Base-by-base conservation (phyloP, 92 coral and sea anemone species). In the Porites lobata region DNA sequence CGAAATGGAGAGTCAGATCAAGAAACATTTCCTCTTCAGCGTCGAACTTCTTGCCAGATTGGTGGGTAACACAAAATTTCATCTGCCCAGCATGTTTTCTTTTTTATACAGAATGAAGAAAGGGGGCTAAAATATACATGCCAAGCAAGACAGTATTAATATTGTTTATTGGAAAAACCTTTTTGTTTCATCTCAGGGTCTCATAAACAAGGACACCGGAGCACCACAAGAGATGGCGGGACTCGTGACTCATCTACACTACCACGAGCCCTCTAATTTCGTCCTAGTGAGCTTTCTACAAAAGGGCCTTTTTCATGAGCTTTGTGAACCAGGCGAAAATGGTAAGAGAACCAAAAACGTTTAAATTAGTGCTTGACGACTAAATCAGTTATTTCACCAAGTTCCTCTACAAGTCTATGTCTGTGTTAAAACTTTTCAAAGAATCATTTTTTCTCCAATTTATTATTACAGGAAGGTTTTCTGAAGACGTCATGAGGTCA, bases 241-340 rank as follows among this genome's bases (percentile, higher is more conserved):
- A 21, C 88, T 94, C 76, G 95, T 90, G 5, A 94, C 97, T n/a
- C 97, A 94, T 50, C 97, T 94, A 67, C 97, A 94, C 58, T 94
- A 94, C 78, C 97, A 89, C 56, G 97, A 94, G 51, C 97, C 97
- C 0, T 79, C 97, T 70, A 94, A 94, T 65, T 91, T 86, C 67
- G 81, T 94, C 56, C 76, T 94, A 19, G 90, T 92, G 72, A 81
- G 87, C 51, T 92, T 94, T 77, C 70, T 94, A 70, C 95, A 83
- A 21, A 47, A 86, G 22, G 96, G 96, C 12, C 91, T 89, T 68
- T 90, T 94, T 74, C 96, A 94, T 80, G 58, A 62, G 7, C 69
- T 94, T 7, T 94, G 96, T 80, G 21, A 84, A 64, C 80, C 87
- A 61, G 67, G 64, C 18, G 1, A 9, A 85, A 8, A 50, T 1